Percentiles rank a stretch among this genome's conserved stretches.
Conservation (phyloP, 2,888 invertebrate genomes). For the Marronus borbonicus region DNA sequence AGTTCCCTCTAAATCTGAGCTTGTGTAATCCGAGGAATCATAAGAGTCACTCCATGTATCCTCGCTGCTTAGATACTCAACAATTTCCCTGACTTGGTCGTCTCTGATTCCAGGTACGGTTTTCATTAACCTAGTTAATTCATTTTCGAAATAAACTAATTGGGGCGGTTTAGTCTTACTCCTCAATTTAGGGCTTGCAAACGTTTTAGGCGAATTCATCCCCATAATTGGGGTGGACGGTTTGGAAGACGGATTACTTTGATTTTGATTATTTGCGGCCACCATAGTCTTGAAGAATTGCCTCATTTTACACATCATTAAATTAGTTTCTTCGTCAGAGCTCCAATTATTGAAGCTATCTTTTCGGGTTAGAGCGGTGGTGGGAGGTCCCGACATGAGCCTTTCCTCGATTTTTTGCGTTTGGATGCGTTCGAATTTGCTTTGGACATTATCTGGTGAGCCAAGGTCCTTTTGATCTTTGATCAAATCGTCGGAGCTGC, state of each 20-base stretch:
- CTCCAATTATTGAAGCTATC: constrained; percentile 96
- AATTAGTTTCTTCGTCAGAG: constrained; percentile 93
- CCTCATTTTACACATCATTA: constrained; percentile 96
- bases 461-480: constrained; percentile 75
- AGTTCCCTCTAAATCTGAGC: constrained; percentile 85
- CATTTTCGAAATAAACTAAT: constrained; percentile 90
- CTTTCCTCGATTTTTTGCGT: constrained; percentile 30
- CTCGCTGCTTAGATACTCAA: constrained; percentile 92
- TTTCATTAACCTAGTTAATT: constrained; percentile 92
- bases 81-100: constrained; percentile 92
- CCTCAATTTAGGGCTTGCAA: constrained; percentile 75
- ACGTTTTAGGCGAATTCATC: constrained; percentile 65
- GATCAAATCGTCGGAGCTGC: constrained; percentile 89
- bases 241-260: constrained; percentile 71
- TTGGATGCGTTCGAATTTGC: constrained; percentile 51
- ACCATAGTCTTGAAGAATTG: constrained; percentile 94
- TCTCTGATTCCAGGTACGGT: constrained; percentile 93
- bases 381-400: constrained; percentile 67
- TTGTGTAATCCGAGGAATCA: constrained; percentile 93
- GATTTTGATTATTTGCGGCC: constrained; percentile 73
- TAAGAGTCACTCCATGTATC: constrained; percentile 96
- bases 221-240: constrained; percentile 71
- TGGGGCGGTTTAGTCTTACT: constrained; percentile 86
- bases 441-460: constrained; percentile 44
- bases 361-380: constrained; percentile 81